Base-by-base conservation (phyloP, 53 echinoderm and acorn worm genomes). In the Echinarachnius parma region DNA sequence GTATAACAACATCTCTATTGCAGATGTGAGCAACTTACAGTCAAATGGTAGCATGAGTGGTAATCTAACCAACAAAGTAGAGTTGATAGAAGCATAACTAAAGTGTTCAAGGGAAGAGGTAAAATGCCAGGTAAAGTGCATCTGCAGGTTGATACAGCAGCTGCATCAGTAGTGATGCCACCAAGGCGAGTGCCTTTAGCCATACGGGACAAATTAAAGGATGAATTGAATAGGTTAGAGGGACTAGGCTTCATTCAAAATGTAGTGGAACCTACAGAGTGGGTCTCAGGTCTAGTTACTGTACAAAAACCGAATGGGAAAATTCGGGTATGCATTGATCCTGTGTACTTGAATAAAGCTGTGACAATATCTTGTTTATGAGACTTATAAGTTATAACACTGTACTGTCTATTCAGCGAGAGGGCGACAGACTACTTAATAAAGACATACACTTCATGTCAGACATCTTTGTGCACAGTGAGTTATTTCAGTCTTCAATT, bases 201-300 rank as follows among this genome's bases (percentile, higher is more conserved):
- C 25, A 10, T 86, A 0, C 53, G 60, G 39, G 48, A 42, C 0
- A 75, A 67, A 75, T 20, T 86, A 3, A 80, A 80, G 25, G 23
- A n/a, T 31, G 77, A 77, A 35, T 16, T 62, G 22, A 28, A 62
- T 5, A 48, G 63, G 23, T 31, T 77, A 4, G 62, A 48, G 9
- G 31, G 21, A 15, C 3, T 47, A 21, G 67, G 50, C 2, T 19
- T 9, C 19, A 67, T 67, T 48, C 36, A 23, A 0, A 23, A 33
- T 14, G 79, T 79, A 4, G 62, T 53, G 13, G 4, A 66, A 42
- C 79, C 79, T 1, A 66, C 79, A 58, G 77, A 84, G 20, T 85
- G 89, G 84, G 89, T 76, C 4, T 84, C 70, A 2, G 64, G 75
- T 53, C 23, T 89, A 25, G 80, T 89, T 8, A 69, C 35, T 18